Percentiles rank a stretch among this genome's conserved stretches.
These are phyloP conservation scores for Pagetopsis macropterus DNA, from an alignment of 2,797 vertebrate genomes.

Conservation along the genomic window DNA sequence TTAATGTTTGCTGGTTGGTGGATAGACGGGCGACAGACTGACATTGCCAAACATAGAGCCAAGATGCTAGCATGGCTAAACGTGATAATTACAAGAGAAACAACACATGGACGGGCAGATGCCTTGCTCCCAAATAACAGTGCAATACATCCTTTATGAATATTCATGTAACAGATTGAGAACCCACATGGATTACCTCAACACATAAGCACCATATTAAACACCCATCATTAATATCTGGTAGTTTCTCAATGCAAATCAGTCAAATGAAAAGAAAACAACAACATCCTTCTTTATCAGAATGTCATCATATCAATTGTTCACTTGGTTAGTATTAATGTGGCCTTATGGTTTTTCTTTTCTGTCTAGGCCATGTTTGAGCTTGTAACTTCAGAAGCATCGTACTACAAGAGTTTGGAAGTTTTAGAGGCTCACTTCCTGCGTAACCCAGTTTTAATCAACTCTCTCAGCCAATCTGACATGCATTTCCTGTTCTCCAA, in stretches of 20 bases:
- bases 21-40: not conserved
- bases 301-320: not conserved
- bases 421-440: conserved; percentile 95
- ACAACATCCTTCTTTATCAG: not conserved
- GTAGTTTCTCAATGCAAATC: not conserved
- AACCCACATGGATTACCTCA: not conserved
- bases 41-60: not conserved
- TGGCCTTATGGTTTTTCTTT: conserved; percentile 12
- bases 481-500: conserved; percentile 98
- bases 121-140: not conserved
- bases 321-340: not conserved
- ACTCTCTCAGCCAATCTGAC: conserved; percentile 91
- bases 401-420: conserved; percentile 96
- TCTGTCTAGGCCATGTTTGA: conserved; percentile 94
- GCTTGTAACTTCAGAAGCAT: conserved; percentile 95
- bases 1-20: not conserved
- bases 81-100: not conserved
- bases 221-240: not conserved
- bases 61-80: not conserved
- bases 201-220: not conserved
- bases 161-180: not conserved
- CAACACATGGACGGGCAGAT: not conserved
- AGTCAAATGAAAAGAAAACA: not conserved
- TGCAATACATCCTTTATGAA: not conserved
- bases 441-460: conserved; percentile 87